phyloP scores from a whole-genome alignment of 2,113 vertebrate genomes.

The Chlorocebus sabaeus region DNA sequence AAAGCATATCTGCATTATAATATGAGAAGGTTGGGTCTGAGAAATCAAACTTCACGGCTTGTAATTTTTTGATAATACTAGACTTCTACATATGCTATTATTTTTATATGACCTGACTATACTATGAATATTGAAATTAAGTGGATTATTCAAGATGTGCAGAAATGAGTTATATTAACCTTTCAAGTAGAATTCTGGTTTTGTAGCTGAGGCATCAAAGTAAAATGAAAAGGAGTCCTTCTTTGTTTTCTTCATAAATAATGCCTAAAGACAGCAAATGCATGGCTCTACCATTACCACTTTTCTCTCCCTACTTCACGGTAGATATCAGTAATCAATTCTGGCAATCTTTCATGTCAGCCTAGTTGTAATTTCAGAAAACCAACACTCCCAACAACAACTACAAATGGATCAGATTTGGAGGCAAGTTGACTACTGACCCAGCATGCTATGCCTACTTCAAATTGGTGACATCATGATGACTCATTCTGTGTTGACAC shows the following conservation, averaged over 20 bases:
- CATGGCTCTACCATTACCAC: neutral
- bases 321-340: neutral
- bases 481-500: neutral
- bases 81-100: neutral
- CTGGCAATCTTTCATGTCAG: neutral
- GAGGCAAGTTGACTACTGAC: neutral
- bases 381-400: neutral
- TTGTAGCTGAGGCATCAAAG: neutral
- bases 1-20: conserved; percentile 8
- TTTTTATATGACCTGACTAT: neutral
- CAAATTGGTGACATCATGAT: neutral
- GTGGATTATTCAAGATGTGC: neutral
- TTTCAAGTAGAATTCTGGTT: neutral
- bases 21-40: neutral
- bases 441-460: neutral
- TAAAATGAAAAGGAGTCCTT: neutral
- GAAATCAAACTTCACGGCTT: neutral
- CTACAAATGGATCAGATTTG: neutral
- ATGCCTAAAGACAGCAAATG: neutral
- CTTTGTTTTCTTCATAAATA: conserved; percentile 22
- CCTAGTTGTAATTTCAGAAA: neutral
- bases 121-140: neutral
- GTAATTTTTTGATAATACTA: conserved; percentile 7
- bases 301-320: neutral
- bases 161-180: conserved; percentile 5